A percentile compares a stretch with the other conserved stretches of the same genome.
These are phyloP conservation scores for Halictus quadricinctus DNA, from an alignment of 2,888 invertebrate genomes.

Conservation along the genomic window DNA sequence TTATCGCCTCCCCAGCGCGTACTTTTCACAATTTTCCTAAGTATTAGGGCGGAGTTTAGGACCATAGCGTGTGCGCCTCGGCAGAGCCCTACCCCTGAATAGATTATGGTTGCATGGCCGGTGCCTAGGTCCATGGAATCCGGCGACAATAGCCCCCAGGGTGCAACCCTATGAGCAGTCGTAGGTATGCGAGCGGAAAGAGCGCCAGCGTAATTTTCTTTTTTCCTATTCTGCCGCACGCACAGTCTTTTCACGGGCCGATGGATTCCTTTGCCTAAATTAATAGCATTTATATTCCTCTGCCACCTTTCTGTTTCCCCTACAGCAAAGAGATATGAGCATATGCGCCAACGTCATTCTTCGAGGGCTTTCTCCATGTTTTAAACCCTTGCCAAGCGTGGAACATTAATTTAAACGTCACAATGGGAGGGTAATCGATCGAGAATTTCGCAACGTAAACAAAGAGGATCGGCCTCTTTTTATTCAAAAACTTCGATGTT, in stretches of 20 bases:
- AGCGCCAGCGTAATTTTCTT: slow-evolving; percentile 67
- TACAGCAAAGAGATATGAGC: slow-evolving; percentile 45
- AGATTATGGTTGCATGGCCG: slow-evolving; percentile 71
- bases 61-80: slow-evolving; percentile 40
- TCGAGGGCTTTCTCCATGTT: slow-evolving; percentile 1
- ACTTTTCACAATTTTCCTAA: slow-evolving; percentile 57
- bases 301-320: slow-evolving; percentile 42
- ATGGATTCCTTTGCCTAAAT: slow-evolving; percentile 79
- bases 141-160: slow-evolving; percentile 74
- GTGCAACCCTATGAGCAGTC: slow-evolving; percentile 72
- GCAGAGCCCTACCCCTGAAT: slow-evolving; percentile 55
- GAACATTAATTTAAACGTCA: slow-evolving; percentile 59
- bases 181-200: slow-evolving; percentile 64
- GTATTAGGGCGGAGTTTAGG: slow-evolving; percentile 71
- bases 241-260: slow-evolving; percentile 77
- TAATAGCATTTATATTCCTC: slow-evolving; percentile 79
- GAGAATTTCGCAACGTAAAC: slow-evolving; percentile 60
- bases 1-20: slow-evolving; percentile 24
- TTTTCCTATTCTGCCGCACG: slow-evolving; percentile 51
- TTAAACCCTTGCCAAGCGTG: neutral
- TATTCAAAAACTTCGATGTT: neutral
- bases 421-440: slow-evolving; percentile 61
- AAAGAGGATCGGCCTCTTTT: slow-evolving; percentile 10
- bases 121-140: slow-evolving; percentile 63
- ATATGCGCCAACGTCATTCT: slow-evolving; percentile 70